Percentiles rank a stretch among this genome's conserved stretches.
phyloP scores from a whole-genome alignment of 2,797 vertebrate genomes.

The Triplophysa bombifrons region DNA sequence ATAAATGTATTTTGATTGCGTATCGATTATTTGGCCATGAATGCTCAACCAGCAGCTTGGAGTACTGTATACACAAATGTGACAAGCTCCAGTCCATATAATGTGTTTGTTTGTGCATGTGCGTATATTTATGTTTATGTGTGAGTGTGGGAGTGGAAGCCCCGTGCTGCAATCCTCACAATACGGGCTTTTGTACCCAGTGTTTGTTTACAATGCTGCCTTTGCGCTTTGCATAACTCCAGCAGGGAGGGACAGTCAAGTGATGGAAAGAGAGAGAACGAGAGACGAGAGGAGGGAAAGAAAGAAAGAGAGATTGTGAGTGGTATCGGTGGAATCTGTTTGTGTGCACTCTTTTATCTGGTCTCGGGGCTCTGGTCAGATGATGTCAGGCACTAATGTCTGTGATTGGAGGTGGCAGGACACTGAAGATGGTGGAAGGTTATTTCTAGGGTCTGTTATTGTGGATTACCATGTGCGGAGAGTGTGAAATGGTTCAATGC shows the following conservation, averaged over 20 bases:
- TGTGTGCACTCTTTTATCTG: conserved; percentile 72
- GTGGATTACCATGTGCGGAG: neutral
- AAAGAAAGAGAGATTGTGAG: conserved; percentile 68
- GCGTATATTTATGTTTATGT: conserved; percentile 49
- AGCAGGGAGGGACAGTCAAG: conserved; percentile 74
- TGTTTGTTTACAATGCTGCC: conserved; percentile 78
- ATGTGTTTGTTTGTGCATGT: conserved; percentile 53
- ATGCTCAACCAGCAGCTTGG: neutral
- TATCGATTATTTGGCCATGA: neutral
- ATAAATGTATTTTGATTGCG: neutral
- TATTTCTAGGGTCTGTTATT: neutral
- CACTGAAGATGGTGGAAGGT: neutral
- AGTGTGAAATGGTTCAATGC: neutral
- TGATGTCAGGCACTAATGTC: conserved; percentile 66
- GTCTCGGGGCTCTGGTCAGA: conserved; percentile 60
- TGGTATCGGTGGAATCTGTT: conserved; percentile 62
- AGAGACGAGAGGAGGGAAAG: conserved; percentile 51
- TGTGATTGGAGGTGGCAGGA: conserved; percentile 32
- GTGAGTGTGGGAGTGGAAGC: conserved; percentile 33
- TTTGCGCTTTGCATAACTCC: conserved; percentile 80
- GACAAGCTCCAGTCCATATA: too few relatives aligned
- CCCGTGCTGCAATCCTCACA: conserved; percentile 65
- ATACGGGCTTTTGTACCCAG: conserved; percentile 72
- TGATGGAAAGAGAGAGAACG: conserved; percentile 61
- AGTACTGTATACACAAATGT: neutral